Conservation (phyloP, 2,888 invertebrate genomes). For the Portevinia maculata region DNA sequence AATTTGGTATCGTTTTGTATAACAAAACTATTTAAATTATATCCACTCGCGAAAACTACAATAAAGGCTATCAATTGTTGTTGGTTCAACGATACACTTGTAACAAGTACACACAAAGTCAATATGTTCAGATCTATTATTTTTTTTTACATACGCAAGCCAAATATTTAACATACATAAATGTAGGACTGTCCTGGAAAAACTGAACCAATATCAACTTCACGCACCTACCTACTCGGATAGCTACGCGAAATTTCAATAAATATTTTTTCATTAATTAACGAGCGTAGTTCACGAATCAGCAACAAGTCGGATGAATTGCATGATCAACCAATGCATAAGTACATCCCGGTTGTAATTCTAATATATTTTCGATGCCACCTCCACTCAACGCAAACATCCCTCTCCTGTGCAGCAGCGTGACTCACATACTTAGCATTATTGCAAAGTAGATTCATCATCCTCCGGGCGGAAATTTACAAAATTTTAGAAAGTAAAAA, state of each 20-base stretch:
- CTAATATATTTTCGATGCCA: constrained; percentile 48
- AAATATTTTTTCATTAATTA: constrained; percentile 66
- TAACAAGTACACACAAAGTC: neutral
- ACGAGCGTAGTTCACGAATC: constrained; percentile 8
- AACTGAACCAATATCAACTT: constrained; percentile 12
- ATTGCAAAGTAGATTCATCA: constrained; percentile 37
- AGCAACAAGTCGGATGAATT: constrained; percentile 5
- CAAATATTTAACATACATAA: no score
- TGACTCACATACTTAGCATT: constrained; percentile 25
- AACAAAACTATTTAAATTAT: no score
- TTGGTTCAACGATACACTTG: no score
- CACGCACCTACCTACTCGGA: neutral
- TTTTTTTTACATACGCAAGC: no score
- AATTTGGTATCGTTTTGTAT: no score
- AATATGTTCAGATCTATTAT: no score
- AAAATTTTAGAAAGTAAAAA: neutral
- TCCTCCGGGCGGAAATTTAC: constrained; percentile 5
- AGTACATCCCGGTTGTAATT: constrained; percentile 56
- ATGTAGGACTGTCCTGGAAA: neutral
- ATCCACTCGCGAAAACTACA: no score
- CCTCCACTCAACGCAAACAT: neutral
- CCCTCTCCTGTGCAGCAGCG: neutral
- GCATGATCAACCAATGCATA: constrained; percentile 18
- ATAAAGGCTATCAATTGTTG: no score
- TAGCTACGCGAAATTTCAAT: constrained; percentile 60